phyloP scores from a whole-genome alignment of 2,797 vertebrate genomes.

The Etheostoma nigrum region DNA sequence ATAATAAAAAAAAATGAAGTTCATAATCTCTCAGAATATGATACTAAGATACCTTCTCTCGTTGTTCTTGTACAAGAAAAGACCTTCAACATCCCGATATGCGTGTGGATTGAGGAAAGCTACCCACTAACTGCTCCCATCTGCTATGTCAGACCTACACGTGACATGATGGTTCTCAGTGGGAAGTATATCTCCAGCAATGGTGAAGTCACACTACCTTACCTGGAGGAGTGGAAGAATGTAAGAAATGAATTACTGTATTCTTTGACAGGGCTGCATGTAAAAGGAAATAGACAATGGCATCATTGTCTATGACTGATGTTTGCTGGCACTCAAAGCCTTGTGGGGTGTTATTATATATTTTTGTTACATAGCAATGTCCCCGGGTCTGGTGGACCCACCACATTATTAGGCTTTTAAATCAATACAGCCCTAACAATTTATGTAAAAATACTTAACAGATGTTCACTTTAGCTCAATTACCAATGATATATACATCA shows the following conservation, averaged over 20 bases:
- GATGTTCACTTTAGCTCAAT: too few relatives aligned
- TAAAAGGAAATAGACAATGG: not conserved
- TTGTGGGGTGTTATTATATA: too few relatives aligned
- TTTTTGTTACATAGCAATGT: too few relatives aligned
- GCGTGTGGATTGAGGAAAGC: slow-evolving; percentile 91
- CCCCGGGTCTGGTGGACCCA: too few relatives aligned
- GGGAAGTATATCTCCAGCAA: slow-evolving; percentile 86
- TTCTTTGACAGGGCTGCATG: not conserved
- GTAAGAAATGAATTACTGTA: slow-evolving; percentile 49
- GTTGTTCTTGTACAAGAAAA: slow-evolving; percentile 77
- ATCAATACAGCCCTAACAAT: too few relatives aligned
- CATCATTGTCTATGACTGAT: not conserved
- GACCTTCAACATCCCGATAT: slow-evolving; percentile 91
- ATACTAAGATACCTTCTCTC: not conserved
- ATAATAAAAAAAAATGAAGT: not conserved
- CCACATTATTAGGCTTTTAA: too few relatives aligned
- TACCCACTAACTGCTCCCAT: slow-evolving; percentile 92
- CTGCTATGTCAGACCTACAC: slow-evolving; percentile 92
- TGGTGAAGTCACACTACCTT: slow-evolving; percentile 76
- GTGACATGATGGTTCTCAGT: slow-evolving; percentile 90
- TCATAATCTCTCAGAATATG: not conserved
- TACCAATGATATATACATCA: too few relatives aligned
- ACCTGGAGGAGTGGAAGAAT: slow-evolving; percentile 78
- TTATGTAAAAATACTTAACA: too few relatives aligned
- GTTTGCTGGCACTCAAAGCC: too few relatives aligned